These are phyloP conservation scores for Naja naja DNA, from an alignment of 2,113 vertebrate genomes.

Conservation along the genomic window DNA sequence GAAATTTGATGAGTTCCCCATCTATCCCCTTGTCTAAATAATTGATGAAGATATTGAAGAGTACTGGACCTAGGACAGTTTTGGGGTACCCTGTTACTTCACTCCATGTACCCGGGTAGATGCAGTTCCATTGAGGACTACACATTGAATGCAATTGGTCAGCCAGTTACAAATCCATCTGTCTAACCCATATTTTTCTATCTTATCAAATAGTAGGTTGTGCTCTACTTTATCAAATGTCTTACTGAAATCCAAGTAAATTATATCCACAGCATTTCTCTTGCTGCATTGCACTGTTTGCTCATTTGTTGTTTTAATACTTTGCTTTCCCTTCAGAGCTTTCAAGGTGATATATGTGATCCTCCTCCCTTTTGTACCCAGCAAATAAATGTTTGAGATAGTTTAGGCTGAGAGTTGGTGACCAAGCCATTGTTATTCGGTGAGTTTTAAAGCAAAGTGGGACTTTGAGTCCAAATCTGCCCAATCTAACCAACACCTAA, in stretches of 20 bases:
- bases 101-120: no score
- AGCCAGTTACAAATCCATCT: not conserved
- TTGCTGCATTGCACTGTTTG: not conserved
- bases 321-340: not conserved
- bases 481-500: not conserved
- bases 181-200: not conserved
- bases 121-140: not conserved
- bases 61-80: not conserved
- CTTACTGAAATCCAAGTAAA: not conserved
- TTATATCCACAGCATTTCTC: not conserved
- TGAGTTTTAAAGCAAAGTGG: not conserved
- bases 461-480: not conserved
- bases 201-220: not conserved
- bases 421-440: not conserved
- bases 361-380: not conserved
- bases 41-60: not conserved
- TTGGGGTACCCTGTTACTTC: not conserved
- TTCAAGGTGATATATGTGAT: not conserved
- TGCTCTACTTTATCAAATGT: not conserved
- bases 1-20: not conserved
- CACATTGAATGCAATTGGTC: not conserved
- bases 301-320: not conserved
- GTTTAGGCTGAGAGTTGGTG: not conserved
- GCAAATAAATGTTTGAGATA: not conserved
- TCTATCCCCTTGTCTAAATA: not conserved